Base-by-base conservation (phyloP, 2,113 vertebrate species). In the Pelobates fuscus region DNA sequence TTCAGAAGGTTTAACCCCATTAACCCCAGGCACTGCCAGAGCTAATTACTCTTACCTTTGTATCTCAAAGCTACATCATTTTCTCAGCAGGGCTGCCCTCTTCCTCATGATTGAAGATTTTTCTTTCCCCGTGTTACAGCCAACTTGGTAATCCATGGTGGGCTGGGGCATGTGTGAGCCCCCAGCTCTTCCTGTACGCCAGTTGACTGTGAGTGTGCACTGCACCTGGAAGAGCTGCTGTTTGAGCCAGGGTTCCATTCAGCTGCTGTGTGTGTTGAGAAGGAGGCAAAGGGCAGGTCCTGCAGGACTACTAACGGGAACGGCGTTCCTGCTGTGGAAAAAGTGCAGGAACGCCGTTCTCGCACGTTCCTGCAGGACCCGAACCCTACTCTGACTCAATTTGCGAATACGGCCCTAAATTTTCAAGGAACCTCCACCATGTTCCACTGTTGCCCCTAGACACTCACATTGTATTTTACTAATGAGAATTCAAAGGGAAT, bases 1-100 rank as follows among this genome's bases (percentile, higher is more conserved):
- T 2, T 43, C 20, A 17, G 15, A 17, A 14, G 61, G 61, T 21
- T n/a, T 37, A 41, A 11, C 8, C 8, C 8, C 2, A 5, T 49
- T 8, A 29, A 14, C 27, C 8, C 27, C 23, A 5, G 27, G 15
- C 29, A 32, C 29, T n/a, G 5, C 32, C 32, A 37, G 5, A 10
- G 5, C 32, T 10, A 10, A 6, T 37, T 29, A 4, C 37, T 44
- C 84, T 71, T 84, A 93, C 92, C 92, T 93, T 78, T 89, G 92
- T 59, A 93, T 93, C 85, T 93, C 91, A 78, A 93, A 93, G 84
- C 92, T 93, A 88, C 92, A 93, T 64, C 92, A 91, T 80, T 93
- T 93, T 79, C 92, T 87, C 65, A 93, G 88, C 63, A 93, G 87
- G 78, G 90, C 66, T 1, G 92, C 92, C 87, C 92, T 90, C 80